Base-by-base conservation (phyloP, 2,113 vertebrate genomes). In the Lipophrys pholis region DNA sequence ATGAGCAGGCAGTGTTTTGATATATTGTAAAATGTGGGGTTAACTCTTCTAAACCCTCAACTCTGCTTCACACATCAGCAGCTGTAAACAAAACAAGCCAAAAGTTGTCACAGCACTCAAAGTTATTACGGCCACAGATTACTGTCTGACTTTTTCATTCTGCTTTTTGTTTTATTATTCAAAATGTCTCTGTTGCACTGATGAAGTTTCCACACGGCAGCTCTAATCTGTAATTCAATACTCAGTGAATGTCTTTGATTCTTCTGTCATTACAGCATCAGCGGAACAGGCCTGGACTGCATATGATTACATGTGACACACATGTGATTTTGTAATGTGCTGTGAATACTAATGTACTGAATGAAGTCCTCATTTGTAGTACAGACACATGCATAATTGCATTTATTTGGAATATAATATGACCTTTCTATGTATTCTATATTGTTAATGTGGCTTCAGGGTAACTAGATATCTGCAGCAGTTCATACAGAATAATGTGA, bases 361-460 rank as follows among this genome's bases (percentile, higher is more conserved):
- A n/a, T 48, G 2, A 30, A 30, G 21, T 10, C 41, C 7, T 42
- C 41, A 42, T 42, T 42, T 10, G 10, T 42, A 42, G 10, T 42
- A 42, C 41, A 42, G 1, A 42, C 21, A 30, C 21, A 42, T 7
- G 41, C 2, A 42, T 42, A 7, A 42, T 10, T 8, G 10, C 6
- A 56, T 14, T 65, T 53, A 36, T 58, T 11, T 62, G 59, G 12
- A 7, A 30, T 39, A 55, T 15, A 10, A 49, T 56, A 21, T 56
- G 12, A 41, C 40, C 9, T 11, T 9, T 57, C 21, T 30, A 30
- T 30, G 21, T 30, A 30, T 35, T 41, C 15, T 2, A 12, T 12
- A 8, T 52, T 14, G 15, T 57, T 14, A 7, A n/a, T 53, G 55
- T 4, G 21, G 0, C 21, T 57, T 30, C 68, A 21, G 6, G 17